phyloP scores from a whole-genome alignment of 2,888 invertebrate genomes.

The Cartodere bifasciata region DNA sequence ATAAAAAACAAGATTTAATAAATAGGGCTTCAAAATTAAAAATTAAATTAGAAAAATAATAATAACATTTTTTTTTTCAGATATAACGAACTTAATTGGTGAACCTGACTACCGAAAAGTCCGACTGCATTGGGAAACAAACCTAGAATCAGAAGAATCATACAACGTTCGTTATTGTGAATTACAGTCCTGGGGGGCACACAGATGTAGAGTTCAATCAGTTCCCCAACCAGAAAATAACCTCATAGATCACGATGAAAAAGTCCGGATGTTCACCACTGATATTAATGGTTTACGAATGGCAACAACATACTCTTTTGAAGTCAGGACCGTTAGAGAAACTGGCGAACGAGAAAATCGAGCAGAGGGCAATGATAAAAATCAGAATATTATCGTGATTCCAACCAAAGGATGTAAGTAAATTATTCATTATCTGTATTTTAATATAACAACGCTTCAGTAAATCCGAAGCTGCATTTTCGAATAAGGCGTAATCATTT shows the following conservation, averaged over 20 bases:
- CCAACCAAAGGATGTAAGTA: slow-evolving; percentile 76
- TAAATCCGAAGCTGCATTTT: too few relatives aligned
- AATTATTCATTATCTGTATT: background rate
- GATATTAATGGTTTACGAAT: slow-evolving; percentile 60
- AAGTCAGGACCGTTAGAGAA: slow-evolving; percentile 44
- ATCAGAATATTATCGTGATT: slow-evolving; percentile 55
- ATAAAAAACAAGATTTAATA: too few relatives aligned
- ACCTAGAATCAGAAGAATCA: slow-evolving; percentile 35
- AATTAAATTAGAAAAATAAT: too few relatives aligned
- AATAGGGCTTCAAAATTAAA: too few relatives aligned
- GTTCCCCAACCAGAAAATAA: slow-evolving; percentile 23
- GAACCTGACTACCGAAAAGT: slow-evolving; percentile 56
- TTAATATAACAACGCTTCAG: too few relatives aligned
- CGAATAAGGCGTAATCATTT: too few relatives aligned
- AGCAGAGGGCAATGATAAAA: slow-evolving; percentile 36
- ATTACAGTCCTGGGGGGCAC: slow-evolving; percentile 65
- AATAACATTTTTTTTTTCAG: slow-evolving; percentile 35
- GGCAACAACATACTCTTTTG: slow-evolving; percentile 73
- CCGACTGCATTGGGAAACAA: slow-evolving; percentile 50
- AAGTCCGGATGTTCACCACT: slow-evolving; percentile 40
- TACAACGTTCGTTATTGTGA: slow-evolving; percentile 69
- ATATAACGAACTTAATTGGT: slow-evolving; percentile 47
- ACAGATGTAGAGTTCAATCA: slow-evolving; percentile 50
- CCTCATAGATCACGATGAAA: slow-evolving; percentile 23
- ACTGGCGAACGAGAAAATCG: slow-evolving; percentile 32